Evolutionary conservation across 2,888 invertebrate species (phyloP), one percentile per base, ranked within the genome.

Genomic region (Protophormia terraenovae): DNA sequence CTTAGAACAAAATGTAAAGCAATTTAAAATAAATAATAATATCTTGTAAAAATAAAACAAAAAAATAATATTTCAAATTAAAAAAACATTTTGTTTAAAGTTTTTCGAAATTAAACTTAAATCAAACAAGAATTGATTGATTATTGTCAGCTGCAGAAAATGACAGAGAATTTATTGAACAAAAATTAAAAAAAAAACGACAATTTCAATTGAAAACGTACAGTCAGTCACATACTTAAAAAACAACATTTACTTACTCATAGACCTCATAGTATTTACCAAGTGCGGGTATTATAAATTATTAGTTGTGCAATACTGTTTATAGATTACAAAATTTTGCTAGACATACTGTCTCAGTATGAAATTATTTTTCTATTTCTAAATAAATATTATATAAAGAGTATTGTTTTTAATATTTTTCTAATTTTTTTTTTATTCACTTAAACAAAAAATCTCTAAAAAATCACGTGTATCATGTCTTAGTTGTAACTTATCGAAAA

Each of bases 381-480:
- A 24, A 41, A 27, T 16, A 32, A 24, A 47, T 50, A n/a, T 50
- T 32, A n/a, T n/a, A n/a, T n/a, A n/a, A n/a, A n/a, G n/a, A n/a
- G n/a, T n/a, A 50, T 55, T 14, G 41, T 41, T 66, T 22, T 66
- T 67, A 16, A 22, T 60, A 60, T 41, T 55, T 41, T 71, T 58
- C 27, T 29, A 35, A 45, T 35, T 64, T 12, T 22, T 58, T 50
- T 41, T 27, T 32, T n/a, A n/a, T n/a, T n/a, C n/a, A n/a, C n/a
- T n/a, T n/a, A n/a, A n/a, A n/a, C n/a, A 3, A 60, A 29, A 67
- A 83, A 72, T 78, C 29, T 67, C 10, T 66, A 10, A 53, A 60
- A 73, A 72, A 75, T 77, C 81, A 84, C 84, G 84, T 84, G 84
- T 84, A 82, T 82, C 85, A 85, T 82, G 85, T 78, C 55, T 73